A percentile compares a stretch with the other conserved stretches of the same genome.
Conservation (phyloP, 2,113 vertebrate species). For the Calonectris borealis region DNA sequence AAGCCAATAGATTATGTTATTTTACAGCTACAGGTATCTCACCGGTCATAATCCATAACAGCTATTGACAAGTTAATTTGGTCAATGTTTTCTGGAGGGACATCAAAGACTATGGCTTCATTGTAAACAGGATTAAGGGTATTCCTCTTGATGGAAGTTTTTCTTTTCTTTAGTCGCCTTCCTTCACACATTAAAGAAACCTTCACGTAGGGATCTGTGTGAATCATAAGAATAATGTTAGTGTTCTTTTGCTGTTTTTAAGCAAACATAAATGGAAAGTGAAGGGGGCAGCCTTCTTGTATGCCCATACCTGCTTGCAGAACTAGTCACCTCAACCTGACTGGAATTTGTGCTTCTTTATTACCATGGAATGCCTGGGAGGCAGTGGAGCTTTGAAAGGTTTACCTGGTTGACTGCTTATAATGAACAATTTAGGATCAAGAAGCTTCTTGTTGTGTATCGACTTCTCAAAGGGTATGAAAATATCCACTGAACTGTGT, state of each 20-base stretch:
- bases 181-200: constrained; percentile 98
- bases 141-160: constrained; percentile 98
- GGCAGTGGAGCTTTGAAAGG: not conserved
- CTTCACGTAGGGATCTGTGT: constrained; percentile 96
- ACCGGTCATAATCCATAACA: constrained; percentile 99
- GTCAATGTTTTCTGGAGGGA: constrained; percentile 96
- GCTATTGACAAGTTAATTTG: constrained; percentile 97
- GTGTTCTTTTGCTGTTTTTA: constrained; percentile 12
- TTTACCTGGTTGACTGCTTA: constrained; percentile 11
- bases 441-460: not conserved
- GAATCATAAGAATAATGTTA: constrained; percentile 22
- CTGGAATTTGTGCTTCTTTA: not conserved
- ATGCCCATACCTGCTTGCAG: not conserved
- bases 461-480: not conserved
- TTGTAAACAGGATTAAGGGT: constrained; percentile 98
- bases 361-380: not conserved
- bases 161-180: constrained; percentile 95
- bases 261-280: not conserved
- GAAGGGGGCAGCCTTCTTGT: not conserved
- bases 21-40: constrained; percentile 78
- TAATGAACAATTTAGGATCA: constrained; percentile 49
- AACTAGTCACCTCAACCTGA: not conserved
- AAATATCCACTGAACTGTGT: not conserved
- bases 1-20: not conserved
- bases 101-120: constrained; percentile 99